Evolutionary conservation across 2,888 invertebrate species (phyloP), one percentile per base, ranked within the genome.

Genomic region (Campoplex nolae): DNA sequence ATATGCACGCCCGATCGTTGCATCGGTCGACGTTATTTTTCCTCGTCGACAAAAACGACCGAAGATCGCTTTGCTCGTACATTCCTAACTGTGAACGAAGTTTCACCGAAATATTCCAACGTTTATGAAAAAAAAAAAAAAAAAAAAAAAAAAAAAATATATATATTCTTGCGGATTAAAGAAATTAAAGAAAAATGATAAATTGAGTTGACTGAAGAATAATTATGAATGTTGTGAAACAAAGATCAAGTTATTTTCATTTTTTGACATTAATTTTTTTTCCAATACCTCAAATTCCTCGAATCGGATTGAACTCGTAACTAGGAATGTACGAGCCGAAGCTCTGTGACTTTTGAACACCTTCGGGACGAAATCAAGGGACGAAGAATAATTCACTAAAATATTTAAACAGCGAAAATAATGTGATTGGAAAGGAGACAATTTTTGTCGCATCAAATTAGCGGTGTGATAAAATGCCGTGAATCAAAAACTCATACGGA

Each of bases 21-120:
- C 58, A 83, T 81, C 42, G 28, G 77, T 77, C 58, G 48, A 48
- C 80, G 67, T 67, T 28, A 42, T 78, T 54, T 42, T 56, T 74
- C 56, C 18, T 70, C 23, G 35, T 62, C 13, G 6, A 8, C 9
- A 13, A 32, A 67, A 23, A 51, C 67, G 16, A 45, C 13, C 35
- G 0, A 48, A 48, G 35, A 67, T 18, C 23, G 23, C n/a, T 32
- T 58, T 28, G 7, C 77, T 77, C 77, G 67, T 67, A 35, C 32
- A n/a, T 65, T 51, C 23, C 51, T 67, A 38, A 51, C 23, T 45
- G 11, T 42, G 32, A 76, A 35, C 32, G 35, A n/a, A 9, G 32
- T 54, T 54, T 56, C 35, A 7, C n/a, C 35, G 8, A 35, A 35
- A 35, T 51, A 48, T 68, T 42, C 9, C 11, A 68, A 38, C 11